Conservation (phyloP, 2,113 vertebrate species). For the Notothenia rossii region DNA sequence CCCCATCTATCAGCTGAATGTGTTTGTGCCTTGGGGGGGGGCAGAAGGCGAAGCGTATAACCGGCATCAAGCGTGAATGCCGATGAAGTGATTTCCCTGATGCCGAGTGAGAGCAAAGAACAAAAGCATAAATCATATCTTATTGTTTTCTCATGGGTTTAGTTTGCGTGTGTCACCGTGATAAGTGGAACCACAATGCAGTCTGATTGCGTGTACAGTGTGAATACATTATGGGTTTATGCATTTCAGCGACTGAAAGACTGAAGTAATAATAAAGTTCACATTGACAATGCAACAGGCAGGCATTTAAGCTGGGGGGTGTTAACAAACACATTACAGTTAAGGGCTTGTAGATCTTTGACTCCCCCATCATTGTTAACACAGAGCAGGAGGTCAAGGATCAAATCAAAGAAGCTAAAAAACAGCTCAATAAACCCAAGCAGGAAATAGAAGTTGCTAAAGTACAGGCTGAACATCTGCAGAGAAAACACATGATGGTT, state of each 20-base stretch:
- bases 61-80: not conserved
- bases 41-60: not conserved
- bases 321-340: not conserved
- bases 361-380: not conserved
- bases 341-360: not conserved
- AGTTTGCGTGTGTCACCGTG: conserved; percentile 23
- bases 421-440: too few relatives aligned
- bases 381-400: not conserved
- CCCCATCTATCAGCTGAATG: conserved; percentile 34
- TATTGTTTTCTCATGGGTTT: conserved; percentile 9
- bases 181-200: conserved; percentile 9
- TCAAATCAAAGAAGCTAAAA: not conserved
- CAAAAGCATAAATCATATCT: not conserved
- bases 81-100: conserved; percentile 28
- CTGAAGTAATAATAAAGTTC: not conserved
- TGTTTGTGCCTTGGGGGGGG: conserved; percentile 23
- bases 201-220: not conserved
- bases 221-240: not conserved
- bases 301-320: not conserved
- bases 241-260: not conserved
- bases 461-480: not conserved
- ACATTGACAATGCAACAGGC: not conserved
- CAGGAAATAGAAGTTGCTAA: not conserved
- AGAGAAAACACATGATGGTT: not conserved
- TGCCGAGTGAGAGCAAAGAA: conserved; percentile 2